Evolutionary conservation across 2,797 vertebrate genomes (phyloP).

Genomic region (Coranthus polyacanthus): DNA sequence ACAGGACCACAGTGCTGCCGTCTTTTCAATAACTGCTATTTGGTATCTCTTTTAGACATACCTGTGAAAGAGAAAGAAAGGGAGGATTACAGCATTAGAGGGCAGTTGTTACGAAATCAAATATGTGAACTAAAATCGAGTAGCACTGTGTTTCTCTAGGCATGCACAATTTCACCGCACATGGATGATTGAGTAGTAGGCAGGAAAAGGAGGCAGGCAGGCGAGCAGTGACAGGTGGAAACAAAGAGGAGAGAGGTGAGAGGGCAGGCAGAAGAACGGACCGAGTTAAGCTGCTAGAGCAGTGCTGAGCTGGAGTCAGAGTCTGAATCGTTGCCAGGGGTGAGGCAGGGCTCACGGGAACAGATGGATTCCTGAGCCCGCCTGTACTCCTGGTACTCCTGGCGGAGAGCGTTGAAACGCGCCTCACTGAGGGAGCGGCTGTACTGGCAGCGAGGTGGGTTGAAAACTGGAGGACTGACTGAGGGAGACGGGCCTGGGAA

Average conservation of each 20-base stretch:
- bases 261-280: slow-evolving; percentile 71
- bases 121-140: no score
- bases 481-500: slow-evolving; percentile 80
- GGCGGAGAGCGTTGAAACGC: slow-evolving; percentile 86
- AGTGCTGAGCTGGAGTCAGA: slow-evolving; percentile 84
- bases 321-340: slow-evolving; percentile 71
- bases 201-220: slow-evolving; percentile 50
- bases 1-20: slow-evolving; percentile 45
- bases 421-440: slow-evolving; percentile 84
- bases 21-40: slow-evolving; percentile 60
- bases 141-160: background rate
- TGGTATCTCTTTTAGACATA: slow-evolving; percentile 57
- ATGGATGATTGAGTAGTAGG: slow-evolving; percentile 49
- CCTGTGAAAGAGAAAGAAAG: slow-evolving; percentile 67
- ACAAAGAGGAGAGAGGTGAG: slow-evolving; percentile 39
- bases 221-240: slow-evolving; percentile 47
- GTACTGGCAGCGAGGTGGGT: slow-evolving; percentile 64
- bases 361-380: slow-evolving; percentile 76
- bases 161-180: slow-evolving; percentile 43
- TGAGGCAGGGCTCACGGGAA: slow-evolving; percentile 67
- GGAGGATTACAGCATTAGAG: slow-evolving; percentile 18
- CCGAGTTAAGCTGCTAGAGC: slow-evolving; percentile 79
- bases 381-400: slow-evolving; percentile 86
- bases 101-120: background rate
- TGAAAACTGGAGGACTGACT: slow-evolving; percentile 75